Conservation (phyloP, 2,113 vertebrate species). For the Brachyhypopomus gauderio region DNA sequence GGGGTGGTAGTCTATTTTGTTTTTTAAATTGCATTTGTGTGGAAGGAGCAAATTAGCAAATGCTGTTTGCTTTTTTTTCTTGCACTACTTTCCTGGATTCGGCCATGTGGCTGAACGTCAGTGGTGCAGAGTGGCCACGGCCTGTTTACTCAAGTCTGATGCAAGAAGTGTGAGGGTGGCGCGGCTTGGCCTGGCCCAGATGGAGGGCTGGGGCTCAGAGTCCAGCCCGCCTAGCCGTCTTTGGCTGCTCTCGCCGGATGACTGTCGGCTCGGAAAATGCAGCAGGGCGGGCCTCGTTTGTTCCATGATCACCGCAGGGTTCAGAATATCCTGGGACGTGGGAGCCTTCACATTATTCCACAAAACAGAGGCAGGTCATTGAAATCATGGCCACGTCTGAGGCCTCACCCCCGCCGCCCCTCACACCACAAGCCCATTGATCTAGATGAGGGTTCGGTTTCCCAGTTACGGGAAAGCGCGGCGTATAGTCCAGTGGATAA, state of each 20-base stretch:
- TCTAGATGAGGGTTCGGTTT: neutral
- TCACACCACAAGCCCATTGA: neutral
- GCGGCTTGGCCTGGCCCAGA: constrained; percentile 47
- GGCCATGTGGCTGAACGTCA: constrained; percentile 25
- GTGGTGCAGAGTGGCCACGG: neutral
- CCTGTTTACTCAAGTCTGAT: constrained; percentile 46
- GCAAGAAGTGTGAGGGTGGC: constrained; percentile 30
- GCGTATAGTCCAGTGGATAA: neutral
- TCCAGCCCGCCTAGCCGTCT: constrained; percentile 23
- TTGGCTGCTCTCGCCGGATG: constrained; percentile 40
- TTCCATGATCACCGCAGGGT: constrained; percentile 43
- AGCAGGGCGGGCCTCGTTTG: constrained; percentile 47
- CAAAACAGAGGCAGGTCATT: neutral
- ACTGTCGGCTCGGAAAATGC: constrained; percentile 53
- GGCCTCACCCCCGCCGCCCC: neutral
- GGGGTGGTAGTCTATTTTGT: neutral
- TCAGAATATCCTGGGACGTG: constrained; percentile 33
- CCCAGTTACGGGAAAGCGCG: neutral
- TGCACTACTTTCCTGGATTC: neutral
- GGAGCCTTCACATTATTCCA: neutral
- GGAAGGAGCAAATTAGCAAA: neutral
- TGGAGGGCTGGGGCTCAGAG: constrained; percentile 46
- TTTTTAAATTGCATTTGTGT: neutral
- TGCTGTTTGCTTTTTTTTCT: neutral
- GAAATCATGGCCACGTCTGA: constrained; percentile 1